Evolutionary conservation across 2,888 invertebrate species (phyloP).

Genomic region (Sipunculus nudus): DNA sequence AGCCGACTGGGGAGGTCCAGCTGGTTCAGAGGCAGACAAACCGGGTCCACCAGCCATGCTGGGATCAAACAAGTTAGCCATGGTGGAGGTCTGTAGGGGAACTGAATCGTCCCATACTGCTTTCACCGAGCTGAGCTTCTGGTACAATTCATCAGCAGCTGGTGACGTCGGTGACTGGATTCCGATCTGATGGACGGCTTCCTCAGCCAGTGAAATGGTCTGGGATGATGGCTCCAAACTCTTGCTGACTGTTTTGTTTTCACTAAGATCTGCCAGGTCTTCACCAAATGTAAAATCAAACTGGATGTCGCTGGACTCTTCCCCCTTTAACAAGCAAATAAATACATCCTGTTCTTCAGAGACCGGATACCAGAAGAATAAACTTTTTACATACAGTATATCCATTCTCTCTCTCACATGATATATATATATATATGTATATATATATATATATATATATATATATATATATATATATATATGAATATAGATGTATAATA

Average conservation of each 20-base stretch:
- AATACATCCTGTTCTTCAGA: no score
- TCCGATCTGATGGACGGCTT: no score
- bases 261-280: slow-evolving; percentile 71
- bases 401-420: no score
- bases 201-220: no score
- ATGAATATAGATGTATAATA: no score
- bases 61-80: slow-evolving; percentile 46
- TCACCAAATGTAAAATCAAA: slow-evolving; percentile 90
- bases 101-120: slow-evolving; percentile 74
- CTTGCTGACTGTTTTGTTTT: slow-evolving; percentile 50
- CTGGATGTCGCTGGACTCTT: slow-evolving; percentile 79
- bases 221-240: no score
- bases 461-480: no score
- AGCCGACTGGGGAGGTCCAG: neutral
- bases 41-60: slow-evolving; percentile 35
- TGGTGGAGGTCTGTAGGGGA: slow-evolving; percentile 41
- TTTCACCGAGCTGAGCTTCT: slow-evolving; percentile 94
- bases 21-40: neutral
- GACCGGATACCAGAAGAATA: no score
- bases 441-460: no score
- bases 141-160: slow-evolving; percentile 83
- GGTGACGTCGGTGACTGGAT: slow-evolving; percentile 66
- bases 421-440: no score
- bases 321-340: slow-evolving; percentile 43
- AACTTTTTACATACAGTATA: no score